Base-by-base conservation (phyloP, 2,113 vertebrate genomes). In the Australoheros scitulus region DNA sequence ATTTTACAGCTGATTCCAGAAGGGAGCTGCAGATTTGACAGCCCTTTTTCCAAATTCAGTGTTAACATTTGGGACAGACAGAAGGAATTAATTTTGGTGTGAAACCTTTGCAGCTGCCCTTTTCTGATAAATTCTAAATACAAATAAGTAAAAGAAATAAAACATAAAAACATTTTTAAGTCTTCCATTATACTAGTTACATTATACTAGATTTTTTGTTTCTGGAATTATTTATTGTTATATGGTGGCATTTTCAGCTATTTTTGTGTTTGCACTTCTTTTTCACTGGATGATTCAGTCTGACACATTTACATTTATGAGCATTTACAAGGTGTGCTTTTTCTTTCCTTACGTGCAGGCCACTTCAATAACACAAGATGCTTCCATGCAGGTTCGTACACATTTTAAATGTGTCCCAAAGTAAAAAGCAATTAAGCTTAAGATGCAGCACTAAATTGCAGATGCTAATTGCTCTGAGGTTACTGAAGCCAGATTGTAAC, bases 201-300 rank as follows among this genome's bases (percentile, higher is more conserved):
- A 59, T 72, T 41, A 14, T 5, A 50, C 29, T 65, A 5, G 38
- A 79, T 83, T 57, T 59, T 64, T 77, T 11, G 4, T 14, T 14
- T 47, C 5, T 47, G 43, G 43, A 36, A 34, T 77, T 75, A 86
- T 83, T 86, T 84, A 61, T 76, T 85, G 68, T 79, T 9, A 84
- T 24, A 32, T 24, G 82, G 29, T 29, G 82, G 5, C 75, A 80
- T 82, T 81, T 84, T 59, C 22, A 74, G 15, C 47, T 75, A 22
- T 80, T 80, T 64, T 41, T 85, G 43, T 83, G n/a, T 89, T 84
- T 65, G 78, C 14, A n/a, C 3, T 50, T 63, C 60, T 36, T 24
- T 61, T 61, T 64, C 26, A 61, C 34, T 61, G 55, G 57, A 60
- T 65, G 70, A 61, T 8, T 85, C 38, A 64, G 41, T 29, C 24